Percentiles rank a stretch among this genome's conserved stretches.
Conservation (phyloP, 1,140 invertebrate genomes). For the Neuroterus valhalla region DNA sequence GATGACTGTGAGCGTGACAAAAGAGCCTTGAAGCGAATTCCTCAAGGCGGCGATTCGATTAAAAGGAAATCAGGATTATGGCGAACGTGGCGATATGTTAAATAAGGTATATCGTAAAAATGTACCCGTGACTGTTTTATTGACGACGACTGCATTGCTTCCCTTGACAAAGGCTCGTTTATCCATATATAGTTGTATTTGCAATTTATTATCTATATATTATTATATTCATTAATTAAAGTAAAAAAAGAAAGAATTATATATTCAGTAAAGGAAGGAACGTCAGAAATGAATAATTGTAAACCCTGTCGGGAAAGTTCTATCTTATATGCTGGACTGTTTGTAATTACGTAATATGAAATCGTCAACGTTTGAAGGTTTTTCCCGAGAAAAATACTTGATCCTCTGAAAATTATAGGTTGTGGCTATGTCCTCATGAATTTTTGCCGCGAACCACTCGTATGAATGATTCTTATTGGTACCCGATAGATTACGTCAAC, state of each 20-base stretch:
- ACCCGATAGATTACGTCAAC: background rate
- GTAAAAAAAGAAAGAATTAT: slow-evolving; percentile 37
- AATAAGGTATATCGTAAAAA: slow-evolving; percentile 39
- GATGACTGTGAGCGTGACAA: slow-evolving; percentile 40
- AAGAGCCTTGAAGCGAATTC: slow-evolving; percentile 32
- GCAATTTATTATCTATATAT: slow-evolving; percentile 63
- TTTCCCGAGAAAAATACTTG: too few relatives aligned
- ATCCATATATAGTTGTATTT: slow-evolving; percentile 69
- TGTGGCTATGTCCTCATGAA: too few relatives aligned
- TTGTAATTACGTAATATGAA: too few relatives aligned
- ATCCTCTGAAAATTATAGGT: too few relatives aligned
- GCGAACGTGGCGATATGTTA: slow-evolving; percentile 22
- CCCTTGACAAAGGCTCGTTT: slow-evolving; percentile 68
- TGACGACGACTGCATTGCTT: slow-evolving; percentile 65
- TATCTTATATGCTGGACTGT: background rate
- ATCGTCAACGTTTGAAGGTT: too few relatives aligned
- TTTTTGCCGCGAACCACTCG: too few relatives aligned
- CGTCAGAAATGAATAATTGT: background rate
- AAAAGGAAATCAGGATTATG: slow-evolving; percentile 34
- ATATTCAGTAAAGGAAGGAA: slow-evolving; percentile 26
- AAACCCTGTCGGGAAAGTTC: background rate
- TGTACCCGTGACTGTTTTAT: slow-evolving; percentile 57
- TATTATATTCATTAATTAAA: slow-evolving; percentile 64
- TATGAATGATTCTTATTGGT: too few relatives aligned
- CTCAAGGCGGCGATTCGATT: slow-evolving; percentile 36